Conservation (phyloP, 2,888 invertebrate species). For the Octonoba sinensis region DNA sequence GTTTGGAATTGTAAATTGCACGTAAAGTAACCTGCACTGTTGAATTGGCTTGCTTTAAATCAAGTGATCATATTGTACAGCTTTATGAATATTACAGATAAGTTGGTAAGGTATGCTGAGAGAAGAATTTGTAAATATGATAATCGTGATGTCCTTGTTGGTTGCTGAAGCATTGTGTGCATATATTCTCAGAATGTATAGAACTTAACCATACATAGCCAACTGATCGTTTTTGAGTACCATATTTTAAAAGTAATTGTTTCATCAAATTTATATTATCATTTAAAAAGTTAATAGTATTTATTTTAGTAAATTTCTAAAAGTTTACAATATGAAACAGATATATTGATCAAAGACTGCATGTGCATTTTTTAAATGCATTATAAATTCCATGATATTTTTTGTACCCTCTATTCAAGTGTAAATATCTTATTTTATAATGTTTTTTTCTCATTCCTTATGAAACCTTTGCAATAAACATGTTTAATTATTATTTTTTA, state of each 20-base stretch:
- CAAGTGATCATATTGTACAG: slow-evolving; percentile 39
- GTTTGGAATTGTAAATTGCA: slow-evolving; percentile 47
- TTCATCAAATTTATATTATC: background rate
- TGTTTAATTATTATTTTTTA: no score
- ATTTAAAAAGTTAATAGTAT: background rate
- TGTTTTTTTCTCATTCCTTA: no score
- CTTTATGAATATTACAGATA: slow-evolving; percentile 36
- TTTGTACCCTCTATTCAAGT: no score
- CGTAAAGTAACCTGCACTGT: slow-evolving; percentile 25
- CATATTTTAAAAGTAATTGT: slow-evolving; percentile 1
- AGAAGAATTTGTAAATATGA: slow-evolving; percentile 45
- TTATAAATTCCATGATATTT: no score
- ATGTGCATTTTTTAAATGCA: no score
- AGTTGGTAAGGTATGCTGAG: slow-evolving; percentile 31
- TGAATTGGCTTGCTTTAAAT: slow-evolving; percentile 18
- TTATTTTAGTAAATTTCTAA: no score
- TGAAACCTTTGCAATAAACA: no score
- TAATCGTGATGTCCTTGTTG: slow-evolving; percentile 40
- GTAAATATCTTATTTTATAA: no score
- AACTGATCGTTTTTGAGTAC: slow-evolving; percentile 7
- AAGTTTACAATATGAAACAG: no score
- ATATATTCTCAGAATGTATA: slow-evolving; percentile 35
- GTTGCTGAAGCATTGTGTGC: slow-evolving; percentile 24
- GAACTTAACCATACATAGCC: slow-evolving; percentile 9
- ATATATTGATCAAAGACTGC: no score